phyloP scores from a whole-genome alignment of 2,888 invertebrate species.

The Eupithecia dodoneata region DNA sequence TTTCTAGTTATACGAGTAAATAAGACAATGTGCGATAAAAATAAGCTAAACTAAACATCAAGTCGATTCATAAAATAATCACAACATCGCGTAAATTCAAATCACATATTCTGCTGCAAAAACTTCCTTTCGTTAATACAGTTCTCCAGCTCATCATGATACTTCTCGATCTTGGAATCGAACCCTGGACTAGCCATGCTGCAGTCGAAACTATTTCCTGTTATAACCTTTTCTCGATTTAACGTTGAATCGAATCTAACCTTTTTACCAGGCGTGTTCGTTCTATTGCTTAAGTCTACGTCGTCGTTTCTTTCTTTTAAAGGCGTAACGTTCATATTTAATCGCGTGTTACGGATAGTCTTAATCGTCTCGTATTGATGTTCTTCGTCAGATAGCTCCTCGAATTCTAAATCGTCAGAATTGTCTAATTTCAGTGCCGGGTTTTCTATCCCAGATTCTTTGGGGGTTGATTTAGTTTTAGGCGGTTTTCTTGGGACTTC shows the following conservation, averaged over 20 bases:
- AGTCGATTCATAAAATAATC: background rate
- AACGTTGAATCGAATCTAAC: conserved; percentile 80
- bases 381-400: conserved; percentile 66
- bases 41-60: background rate
- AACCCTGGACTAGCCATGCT: conserved; percentile 77
- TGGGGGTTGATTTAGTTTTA: conserved; percentile 61
- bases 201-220: conserved; percentile 78
- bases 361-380: conserved; percentile 78
- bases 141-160: conserved; percentile 80
- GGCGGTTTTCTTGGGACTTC: conserved; percentile 75
- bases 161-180: conserved; percentile 77
- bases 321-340: conserved; percentile 78
- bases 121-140: conserved; percentile 81
- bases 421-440: conserved; percentile 74
- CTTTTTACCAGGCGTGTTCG: conserved; percentile 72
- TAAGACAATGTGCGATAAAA: background rate
- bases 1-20: conserved; percentile 1
- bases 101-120: conserved; percentile 77
- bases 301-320: conserved; percentile 64
- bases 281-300: conserved; percentile 61
- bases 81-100: background rate
- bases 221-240: conserved; percentile 77
- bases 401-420: conserved; percentile 79
- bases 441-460: conserved; percentile 76
- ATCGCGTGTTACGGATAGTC: conserved; percentile 71